Base-by-base conservation (phyloP, 2,888 invertebrate genomes). In the Pilophorus perplexus region DNA sequence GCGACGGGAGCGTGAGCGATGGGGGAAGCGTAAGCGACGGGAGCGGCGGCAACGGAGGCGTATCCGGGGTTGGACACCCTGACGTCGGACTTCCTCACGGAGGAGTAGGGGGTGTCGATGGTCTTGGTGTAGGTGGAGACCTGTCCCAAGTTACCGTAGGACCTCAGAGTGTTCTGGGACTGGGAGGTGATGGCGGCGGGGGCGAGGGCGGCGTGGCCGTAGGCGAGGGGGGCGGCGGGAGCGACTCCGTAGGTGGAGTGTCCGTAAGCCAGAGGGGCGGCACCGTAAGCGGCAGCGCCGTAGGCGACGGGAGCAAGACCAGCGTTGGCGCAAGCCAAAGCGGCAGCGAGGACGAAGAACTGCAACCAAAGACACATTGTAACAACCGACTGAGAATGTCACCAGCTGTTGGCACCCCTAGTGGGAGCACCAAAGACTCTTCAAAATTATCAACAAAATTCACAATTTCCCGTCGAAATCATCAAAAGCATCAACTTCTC, bases 21-120 rank as follows among this genome's bases (percentile, higher is more conserved):
- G 1, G 79, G 79, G 77, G 78, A 10, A 75, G 76, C 70, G 77
- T 78, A 1, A n/a, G 69, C 67, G 54, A 67, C 68, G 77, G 79
- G 79, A 1, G 81, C 74, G 62, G 70, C 68, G 64, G 76, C 75
- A 59, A 74, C 71, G 60, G 73, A 72, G 67, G 76, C 74, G 54
- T 73, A 71, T 28, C 73, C 73, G 12, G 84, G 85, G 77, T 85
- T 87, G 77, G 83, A 84, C 18, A 87, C 84, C 12, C 87, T 83
- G 23, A 86, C 82, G 74, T 87, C 86, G 18, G 85, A 79, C 74
- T 87, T 87, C 73, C 85, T 83, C 46, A 85, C 85, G 74, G 85
- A 86, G 52, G 86, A 86, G 80, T 82, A 87, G 5, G 87, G 87
- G 1, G 87, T 87, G 76, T 85, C 84, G 72, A 87, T 82, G 68